A percentile compares a stretch with the other conserved stretches of the same genome.
Evolutionary conservation across 2,113 vertebrate species (phyloP).

Genomic region (Orthonyx spaldingii): DNA sequence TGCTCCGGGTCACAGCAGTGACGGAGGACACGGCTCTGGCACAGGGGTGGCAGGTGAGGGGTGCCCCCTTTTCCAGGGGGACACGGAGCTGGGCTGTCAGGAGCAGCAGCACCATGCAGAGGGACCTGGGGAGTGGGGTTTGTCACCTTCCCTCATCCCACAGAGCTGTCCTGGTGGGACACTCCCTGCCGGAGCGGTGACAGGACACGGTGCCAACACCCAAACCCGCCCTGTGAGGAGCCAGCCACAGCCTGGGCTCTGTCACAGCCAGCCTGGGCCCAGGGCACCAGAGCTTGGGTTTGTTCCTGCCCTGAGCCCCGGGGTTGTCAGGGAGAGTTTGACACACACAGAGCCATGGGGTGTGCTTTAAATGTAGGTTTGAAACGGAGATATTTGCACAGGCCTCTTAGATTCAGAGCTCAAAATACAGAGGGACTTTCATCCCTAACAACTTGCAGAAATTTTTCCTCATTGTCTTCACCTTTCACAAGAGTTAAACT

Average conservation of each 20-base stretch:
- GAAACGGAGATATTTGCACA: background rate
- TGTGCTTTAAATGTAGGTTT: background rate
- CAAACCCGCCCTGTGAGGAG: accelerated
- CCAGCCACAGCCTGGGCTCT: background rate
- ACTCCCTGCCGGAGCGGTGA: accelerated
- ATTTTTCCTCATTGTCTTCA: background rate
- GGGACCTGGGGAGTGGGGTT: accelerated
- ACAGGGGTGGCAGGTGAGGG: background rate
- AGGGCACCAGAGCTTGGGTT: background rate
- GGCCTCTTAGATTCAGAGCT: background rate
- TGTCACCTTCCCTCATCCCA: accelerated
- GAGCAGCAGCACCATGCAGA: accelerated
- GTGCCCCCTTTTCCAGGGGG: background rate
- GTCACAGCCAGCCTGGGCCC: background rate
- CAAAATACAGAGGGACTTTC: background rate
- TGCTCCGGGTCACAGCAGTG: background rate
- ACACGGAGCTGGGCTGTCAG: accelerated
- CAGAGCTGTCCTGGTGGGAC: background rate
- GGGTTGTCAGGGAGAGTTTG: too few relatives aligned
- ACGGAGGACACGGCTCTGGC: background rate
- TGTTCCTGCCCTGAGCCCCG: background rate
- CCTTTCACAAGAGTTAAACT: background rate
- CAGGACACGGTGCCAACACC: accelerated
- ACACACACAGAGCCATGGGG: background rate
- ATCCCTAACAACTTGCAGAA: background rate